Conservation (phyloP, 2,888 invertebrate genomes). For the Epistrophella euchroma region DNA sequence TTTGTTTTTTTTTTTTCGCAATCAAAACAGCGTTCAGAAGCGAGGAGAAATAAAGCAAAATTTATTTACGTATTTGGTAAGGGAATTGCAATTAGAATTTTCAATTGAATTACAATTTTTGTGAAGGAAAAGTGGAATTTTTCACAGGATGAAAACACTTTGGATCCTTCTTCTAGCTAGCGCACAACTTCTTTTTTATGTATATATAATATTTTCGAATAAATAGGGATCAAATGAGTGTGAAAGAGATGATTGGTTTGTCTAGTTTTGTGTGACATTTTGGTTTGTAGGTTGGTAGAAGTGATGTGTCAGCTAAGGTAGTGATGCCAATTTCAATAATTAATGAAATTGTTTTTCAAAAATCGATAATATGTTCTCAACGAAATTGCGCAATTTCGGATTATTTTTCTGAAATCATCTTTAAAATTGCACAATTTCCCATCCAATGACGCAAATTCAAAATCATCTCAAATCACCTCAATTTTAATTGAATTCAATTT, state of each 20-base stretch:
- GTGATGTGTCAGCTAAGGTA: slow-evolving; percentile 32
- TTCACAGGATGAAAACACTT: slow-evolving; percentile 75
- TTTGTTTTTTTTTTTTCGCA: slow-evolving; percentile 29
- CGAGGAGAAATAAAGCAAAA: slow-evolving; percentile 1
- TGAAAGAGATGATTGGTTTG: slow-evolving; percentile 29
- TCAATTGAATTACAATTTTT: slow-evolving; percentile 59
- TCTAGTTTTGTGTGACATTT: slow-evolving; percentile 44
- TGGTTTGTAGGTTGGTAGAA: slow-evolving; percentile 31
- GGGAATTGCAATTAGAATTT: slow-evolving; percentile 18
- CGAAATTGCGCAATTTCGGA: no score
- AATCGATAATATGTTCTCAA: no score
- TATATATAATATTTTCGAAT: slow-evolving; percentile 69
- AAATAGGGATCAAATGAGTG: slow-evolving; percentile 48
- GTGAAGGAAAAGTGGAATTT: slow-evolving; percentile 66
- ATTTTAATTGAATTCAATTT: no score
- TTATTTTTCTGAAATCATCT: no score
- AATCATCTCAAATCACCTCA: no score
- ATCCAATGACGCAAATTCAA: no score
- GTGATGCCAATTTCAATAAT: slow-evolving; percentile 34
- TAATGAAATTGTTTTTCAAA: no score
- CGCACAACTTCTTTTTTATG: slow-evolving; percentile 72
- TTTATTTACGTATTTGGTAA: neutral
- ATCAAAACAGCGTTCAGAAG: neutral
- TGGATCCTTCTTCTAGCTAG: slow-evolving; percentile 64
- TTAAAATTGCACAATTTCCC: no score